phyloP scores from a whole-genome alignment of 2,888 invertebrate genomes.

The Cheilosia pagana region DNA sequence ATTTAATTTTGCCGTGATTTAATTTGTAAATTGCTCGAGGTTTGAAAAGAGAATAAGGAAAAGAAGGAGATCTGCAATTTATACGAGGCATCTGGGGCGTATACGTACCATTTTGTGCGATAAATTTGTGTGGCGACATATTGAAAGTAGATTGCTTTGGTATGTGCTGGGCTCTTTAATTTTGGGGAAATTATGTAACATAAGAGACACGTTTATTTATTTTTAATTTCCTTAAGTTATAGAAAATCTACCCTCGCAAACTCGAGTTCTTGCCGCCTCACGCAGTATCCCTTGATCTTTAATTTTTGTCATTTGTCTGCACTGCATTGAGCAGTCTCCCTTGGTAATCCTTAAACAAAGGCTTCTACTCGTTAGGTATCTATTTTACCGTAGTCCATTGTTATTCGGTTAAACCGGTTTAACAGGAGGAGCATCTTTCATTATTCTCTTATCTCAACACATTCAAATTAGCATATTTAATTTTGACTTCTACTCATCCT shows the following conservation, averaged over 20 bases:
- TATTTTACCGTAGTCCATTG: background rate
- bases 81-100: background rate
- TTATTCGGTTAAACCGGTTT: background rate
- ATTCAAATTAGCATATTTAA: slow-evolving; percentile 56
- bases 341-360: background rate
- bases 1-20: slow-evolving; percentile 69
- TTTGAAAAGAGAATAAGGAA: slow-evolving; percentile 21
- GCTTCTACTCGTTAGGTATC: background rate
- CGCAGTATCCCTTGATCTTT: no score
- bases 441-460: background rate
- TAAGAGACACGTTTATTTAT: no score
- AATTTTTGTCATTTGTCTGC: no score
- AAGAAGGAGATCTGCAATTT: no score
- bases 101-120: background rate
- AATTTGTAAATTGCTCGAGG: slow-evolving; percentile 60
- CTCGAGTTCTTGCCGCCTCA: no score
- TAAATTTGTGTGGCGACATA: no score
- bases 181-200: no score
- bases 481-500: slow-evolving; percentile 22
- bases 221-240: no score
- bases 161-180: background rate
- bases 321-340: background rate
- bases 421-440: slow-evolving; percentile 5
- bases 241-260: no score
- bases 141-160: background rate